phyloP scores from a whole-genome alignment of 2,113 vertebrate species.

The Numida meleagris region DNA sequence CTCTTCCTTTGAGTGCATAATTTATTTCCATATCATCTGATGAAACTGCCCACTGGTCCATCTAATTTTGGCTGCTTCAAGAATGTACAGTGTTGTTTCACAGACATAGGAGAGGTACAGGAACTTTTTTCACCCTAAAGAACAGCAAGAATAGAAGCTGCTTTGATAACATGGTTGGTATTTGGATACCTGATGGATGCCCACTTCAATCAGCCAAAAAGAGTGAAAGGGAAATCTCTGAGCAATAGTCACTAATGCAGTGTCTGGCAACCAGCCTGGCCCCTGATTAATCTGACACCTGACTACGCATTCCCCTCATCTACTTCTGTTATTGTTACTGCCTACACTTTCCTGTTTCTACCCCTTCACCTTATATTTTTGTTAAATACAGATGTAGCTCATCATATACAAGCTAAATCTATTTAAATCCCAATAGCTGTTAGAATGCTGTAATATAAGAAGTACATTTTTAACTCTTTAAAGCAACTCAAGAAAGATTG shows the following conservation, averaged over 20 bases:
- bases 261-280: conserved; percentile 79
- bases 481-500: not conserved
- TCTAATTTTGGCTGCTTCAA: not conserved
- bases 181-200: conserved; percentile 52
- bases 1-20: not conserved
- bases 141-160: conserved; percentile 28
- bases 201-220: conserved; percentile 58
- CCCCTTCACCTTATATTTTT: not conserved
- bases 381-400: not conserved
- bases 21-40: conserved; percentile 13
- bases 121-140: not conserved
- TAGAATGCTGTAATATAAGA: not conserved
- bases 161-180: conserved; percentile 7
- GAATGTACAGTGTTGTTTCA: conserved; percentile 6
- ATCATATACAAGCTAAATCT: not conserved
- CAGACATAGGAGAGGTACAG: not conserved
- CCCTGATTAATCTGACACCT: conserved; percentile 75
- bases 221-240: conserved; percentile 65
- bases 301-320: not conserved
- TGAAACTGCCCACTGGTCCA: not conserved
- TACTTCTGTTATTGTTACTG: not conserved
- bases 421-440: not conserved
- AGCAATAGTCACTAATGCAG: conserved; percentile 67
- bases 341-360: not conserved
- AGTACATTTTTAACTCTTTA: not conserved